Evolutionary conservation across 2,113 vertebrate genomes (phyloP).

Genomic region (Pontoporia blainvillei): DNA sequence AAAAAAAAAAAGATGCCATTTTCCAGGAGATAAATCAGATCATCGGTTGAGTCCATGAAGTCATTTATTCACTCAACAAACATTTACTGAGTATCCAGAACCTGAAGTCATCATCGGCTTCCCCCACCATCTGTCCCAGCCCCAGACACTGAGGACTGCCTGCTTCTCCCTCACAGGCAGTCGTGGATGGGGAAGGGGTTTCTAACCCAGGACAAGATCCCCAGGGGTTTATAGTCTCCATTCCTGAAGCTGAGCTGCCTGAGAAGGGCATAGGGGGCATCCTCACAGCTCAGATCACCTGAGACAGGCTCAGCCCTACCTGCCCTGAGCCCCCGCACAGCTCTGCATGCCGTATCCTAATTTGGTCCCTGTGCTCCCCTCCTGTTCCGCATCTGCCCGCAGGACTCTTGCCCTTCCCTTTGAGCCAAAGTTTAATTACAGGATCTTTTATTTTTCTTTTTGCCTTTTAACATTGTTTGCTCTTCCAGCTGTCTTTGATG

Average conservation of each 20-base stretch:
- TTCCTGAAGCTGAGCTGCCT: neutral
- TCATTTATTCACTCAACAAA: neutral
- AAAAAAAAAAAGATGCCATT: neutral
- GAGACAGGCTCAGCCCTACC: rapidly evolving
- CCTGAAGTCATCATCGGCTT: neutral
- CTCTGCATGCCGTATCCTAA: rapidly evolving
- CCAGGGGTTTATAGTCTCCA: neutral
- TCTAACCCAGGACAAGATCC: neutral
- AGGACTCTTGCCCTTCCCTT: neutral
- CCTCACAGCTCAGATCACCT: neutral
- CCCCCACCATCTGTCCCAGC: neutral
- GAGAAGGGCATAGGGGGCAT: neutral
- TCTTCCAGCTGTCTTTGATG: neutral
- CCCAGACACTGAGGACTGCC: neutral
- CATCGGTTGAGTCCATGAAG: neutral
- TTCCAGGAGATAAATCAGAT: neutral
- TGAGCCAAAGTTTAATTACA: neutral
- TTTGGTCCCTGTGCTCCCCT: neutral
- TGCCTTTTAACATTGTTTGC: constrained; percentile 6
- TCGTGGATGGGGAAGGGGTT: neutral
- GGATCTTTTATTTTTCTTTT: neutral
- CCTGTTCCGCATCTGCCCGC: neutral
- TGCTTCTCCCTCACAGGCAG: neutral
- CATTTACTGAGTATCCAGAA: neutral
- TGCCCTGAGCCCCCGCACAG: neutral